Conservation (phyloP, 2,797 vertebrate genomes). For the Anguilla obscura region DNA sequence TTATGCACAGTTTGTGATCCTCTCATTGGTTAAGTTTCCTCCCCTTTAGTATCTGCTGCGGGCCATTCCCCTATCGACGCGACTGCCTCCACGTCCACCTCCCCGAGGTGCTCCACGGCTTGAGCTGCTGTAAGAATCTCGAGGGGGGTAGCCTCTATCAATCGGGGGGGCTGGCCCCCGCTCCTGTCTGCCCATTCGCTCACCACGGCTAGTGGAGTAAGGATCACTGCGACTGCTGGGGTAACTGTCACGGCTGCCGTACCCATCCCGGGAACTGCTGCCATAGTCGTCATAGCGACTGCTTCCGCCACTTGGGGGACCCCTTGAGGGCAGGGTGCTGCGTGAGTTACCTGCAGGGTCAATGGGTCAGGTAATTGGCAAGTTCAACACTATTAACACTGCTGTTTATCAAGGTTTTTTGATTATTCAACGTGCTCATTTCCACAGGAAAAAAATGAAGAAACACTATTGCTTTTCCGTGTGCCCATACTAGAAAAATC, state of each 20-base stretch:
- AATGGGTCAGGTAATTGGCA: constrained; percentile 99
- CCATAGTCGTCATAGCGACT: constrained; percentile 99
- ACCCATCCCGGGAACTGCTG: constrained; percentile 95
- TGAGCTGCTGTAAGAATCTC: constrained; percentile 96
- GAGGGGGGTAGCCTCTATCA: constrained; percentile 97
- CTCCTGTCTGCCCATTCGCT: constrained; percentile 96
- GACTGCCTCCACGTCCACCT: constrained; percentile 83
- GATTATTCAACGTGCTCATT: constrained; percentile 60
- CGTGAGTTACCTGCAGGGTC: constrained; percentile 99
- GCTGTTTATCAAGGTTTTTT: constrained; percentile 58
- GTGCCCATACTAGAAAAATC: not conserved
- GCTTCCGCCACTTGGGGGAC: constrained; percentile 99
- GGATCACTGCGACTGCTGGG: constrained; percentile 99
- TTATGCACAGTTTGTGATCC: not conserved
- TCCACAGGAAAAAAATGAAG: constrained; percentile 39
- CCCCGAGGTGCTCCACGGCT: constrained; percentile 91
- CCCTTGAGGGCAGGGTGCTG: constrained; percentile 98
- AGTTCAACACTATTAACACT: constrained; percentile 87
- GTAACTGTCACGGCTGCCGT: constrained; percentile 99
- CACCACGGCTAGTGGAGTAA: constrained; percentile 93
- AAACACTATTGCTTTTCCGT: not conserved
- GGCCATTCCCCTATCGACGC: constrained; percentile 96
- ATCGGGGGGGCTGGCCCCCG: constrained; percentile 92
- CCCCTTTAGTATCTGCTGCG: constrained; percentile 91
- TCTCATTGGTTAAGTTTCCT: not conserved